Evolutionary conservation across 2,888 invertebrate genomes (phyloP), one percentile per base, ranked within the genome.

Genomic region (Vanessa cardui): DNA sequence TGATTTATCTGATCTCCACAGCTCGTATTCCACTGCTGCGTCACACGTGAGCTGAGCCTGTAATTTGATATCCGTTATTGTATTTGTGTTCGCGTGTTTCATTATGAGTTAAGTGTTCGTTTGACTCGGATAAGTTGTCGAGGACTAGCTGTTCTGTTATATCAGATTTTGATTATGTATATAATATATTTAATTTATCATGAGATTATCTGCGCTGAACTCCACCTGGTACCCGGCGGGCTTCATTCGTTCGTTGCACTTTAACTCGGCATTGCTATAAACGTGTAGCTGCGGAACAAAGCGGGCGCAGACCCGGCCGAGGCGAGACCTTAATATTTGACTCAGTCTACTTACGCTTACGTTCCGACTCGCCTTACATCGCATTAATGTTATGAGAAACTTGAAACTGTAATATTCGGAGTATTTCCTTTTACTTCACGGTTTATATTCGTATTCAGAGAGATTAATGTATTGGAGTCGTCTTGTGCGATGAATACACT

Each of bases 201-300:
- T 26, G 26, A 26, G 26, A 26, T 26, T n/a, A 33, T n/a, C 31
- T 3, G 12, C 31, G 21, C 26, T 16, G 2, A 5, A 1, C 26
- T 26, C 26, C 52, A 12, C 26, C 26, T 12, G 12, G 26, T 3
- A 4, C 26, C 5, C 26, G 6, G 45, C 33, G 33, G 33, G 33
- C 2, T 33, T 50, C 20, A 45, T 65, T 60, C 66, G 71, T 66
- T 66, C 69, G 66, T 66, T 69, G 56, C 49, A 65, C 66, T 61
- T 62, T 62, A 59, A 69, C 62, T 71, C 66, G 66, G 69, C 66
- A 62, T 71, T 66, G 54, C 54, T 64, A 69, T 71, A 69, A 66
- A 62, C 69, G 63, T 66, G 64, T 64, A 47, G 63, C 66, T 52
- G 12, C 39, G 12, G 56, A 66, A 69, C 69, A 71, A 69, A 71